Conservation (phyloP, 1,140 invertebrate genomes). For the Trachelipus rathkii region DNA sequence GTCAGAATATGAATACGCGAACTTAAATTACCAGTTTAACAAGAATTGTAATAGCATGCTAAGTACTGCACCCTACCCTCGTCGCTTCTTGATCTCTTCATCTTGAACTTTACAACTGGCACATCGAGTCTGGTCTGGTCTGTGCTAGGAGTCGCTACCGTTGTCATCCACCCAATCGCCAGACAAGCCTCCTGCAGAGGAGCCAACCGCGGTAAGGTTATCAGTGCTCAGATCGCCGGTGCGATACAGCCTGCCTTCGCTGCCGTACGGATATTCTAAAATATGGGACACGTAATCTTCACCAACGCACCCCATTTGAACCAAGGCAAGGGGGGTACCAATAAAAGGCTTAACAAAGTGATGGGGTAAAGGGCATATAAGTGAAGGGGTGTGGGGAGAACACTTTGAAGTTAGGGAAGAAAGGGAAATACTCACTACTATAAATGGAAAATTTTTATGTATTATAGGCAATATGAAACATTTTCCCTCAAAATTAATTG, state of each 20-base stretch:
- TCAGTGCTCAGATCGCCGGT: constrained; percentile 45
- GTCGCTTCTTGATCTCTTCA: constrained; percentile 56
- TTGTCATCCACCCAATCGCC: constrained; percentile 55
- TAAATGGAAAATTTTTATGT: too few relatives aligned
- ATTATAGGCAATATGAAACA: too few relatives aligned
- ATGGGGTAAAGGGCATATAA: too few relatives aligned
- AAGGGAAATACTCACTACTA: too few relatives aligned
- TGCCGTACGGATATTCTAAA: constrained; percentile 39
- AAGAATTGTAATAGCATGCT: too few relatives aligned
- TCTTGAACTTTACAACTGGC: constrained; percentile 80
- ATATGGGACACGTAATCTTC: constrained; percentile 31
- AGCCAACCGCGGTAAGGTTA: constrained; percentile 46
- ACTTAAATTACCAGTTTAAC: not conserved
- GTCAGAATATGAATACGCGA: too few relatives aligned
- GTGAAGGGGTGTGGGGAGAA: too few relatives aligned
- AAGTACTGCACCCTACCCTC: constrained; percentile 39
- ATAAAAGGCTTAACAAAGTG: too few relatives aligned
- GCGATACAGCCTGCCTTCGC: constrained; percentile 46
- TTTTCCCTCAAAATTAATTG: too few relatives aligned
- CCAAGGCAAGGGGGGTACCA: not conserved
- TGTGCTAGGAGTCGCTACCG: constrained; percentile 55
- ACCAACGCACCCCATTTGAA: not conserved
- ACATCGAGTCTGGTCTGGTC: constrained; percentile 72
- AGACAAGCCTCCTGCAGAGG: constrained; percentile 30
- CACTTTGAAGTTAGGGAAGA: too few relatives aligned